These are phyloP conservation scores for Pygmarrhopalites habei DNA, from an alignment of 1,140 invertebrate genomes.

Conservation along the genomic window DNA sequence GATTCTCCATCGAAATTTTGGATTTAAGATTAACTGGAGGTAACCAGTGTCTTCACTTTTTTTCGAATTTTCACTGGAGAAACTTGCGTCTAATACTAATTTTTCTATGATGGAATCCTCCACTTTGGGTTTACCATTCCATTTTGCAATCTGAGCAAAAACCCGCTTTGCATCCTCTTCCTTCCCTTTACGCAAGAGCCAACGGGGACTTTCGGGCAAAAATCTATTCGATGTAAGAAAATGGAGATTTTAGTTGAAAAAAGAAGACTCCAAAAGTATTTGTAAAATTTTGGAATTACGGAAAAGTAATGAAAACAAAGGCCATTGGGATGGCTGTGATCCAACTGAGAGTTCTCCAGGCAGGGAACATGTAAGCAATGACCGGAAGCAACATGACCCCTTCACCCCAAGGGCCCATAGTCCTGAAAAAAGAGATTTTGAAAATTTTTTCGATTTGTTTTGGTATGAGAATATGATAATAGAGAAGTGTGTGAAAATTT, in stretches of 20 bases:
- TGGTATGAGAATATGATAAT: slow-evolving; percentile 34
- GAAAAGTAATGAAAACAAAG: slow-evolving; percentile 7
- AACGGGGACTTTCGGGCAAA: slow-evolving; percentile 35
- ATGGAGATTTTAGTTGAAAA: background rate
- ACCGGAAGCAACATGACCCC: slow-evolving; percentile 13
- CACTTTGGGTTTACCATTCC: slow-evolving; percentile 15
- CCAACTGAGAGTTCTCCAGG: slow-evolving; percentile 16
- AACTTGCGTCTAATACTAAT: background rate
- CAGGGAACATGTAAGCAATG: background rate
- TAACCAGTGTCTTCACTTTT: background rate
- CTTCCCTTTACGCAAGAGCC: slow-evolving; percentile 27
- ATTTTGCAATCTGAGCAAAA: slow-evolving; percentile 32
- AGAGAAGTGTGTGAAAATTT: no score
- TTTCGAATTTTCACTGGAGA: background rate
- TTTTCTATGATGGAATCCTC: background rate
- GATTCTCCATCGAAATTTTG: background rate
- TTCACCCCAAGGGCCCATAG: slow-evolving; percentile 17
- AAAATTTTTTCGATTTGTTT: slow-evolving; percentile 28
- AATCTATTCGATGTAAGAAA: slow-evolving; percentile 20
- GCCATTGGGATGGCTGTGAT: background rate
- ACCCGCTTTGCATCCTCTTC: slow-evolving; percentile 27
- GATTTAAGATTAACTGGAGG: slow-evolving; percentile 5
- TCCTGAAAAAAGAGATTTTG: no score
- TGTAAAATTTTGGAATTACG: slow-evolving; percentile 6
- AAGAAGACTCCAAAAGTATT: background rate